Evolutionary conservation across 2,113 vertebrate species (phyloP).

Genomic region (Austrofundulus limnaeus): DNA sequence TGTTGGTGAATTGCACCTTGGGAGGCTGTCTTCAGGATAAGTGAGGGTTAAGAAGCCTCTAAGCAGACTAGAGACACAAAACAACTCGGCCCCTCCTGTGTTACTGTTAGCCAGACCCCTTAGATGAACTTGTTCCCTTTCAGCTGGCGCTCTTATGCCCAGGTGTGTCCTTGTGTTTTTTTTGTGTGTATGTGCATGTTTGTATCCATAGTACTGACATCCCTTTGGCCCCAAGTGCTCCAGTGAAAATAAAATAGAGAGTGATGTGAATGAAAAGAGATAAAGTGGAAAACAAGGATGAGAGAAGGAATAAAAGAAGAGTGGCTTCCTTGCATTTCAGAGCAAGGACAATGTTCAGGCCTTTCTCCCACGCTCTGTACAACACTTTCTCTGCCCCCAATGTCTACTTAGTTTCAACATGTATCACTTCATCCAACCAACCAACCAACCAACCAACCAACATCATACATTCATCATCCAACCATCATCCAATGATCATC

Average conservation of each 20-base stretch:
- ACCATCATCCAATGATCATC: neutral
- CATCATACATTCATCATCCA: slow-evolving; percentile 10
- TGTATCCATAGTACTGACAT: slow-evolving; percentile 65
- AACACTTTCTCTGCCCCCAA: slow-evolving; percentile 50
- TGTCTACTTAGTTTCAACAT: slow-evolving; percentile 57
- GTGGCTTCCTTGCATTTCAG: slow-evolving; percentile 79
- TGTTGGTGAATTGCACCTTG: slow-evolving; percentile 76
- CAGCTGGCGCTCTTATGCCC: slow-evolving; percentile 74
- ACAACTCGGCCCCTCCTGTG: slow-evolving; percentile 69
- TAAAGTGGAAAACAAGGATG: slow-evolving; percentile 78
- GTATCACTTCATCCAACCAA: slow-evolving; percentile 42
- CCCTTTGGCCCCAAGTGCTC: slow-evolving; percentile 76
- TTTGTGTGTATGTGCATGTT: slow-evolving; percentile 52
- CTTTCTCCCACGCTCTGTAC: slow-evolving; percentile 76
- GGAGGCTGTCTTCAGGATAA: slow-evolving; percentile 70
- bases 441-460: too few relatives aligned
- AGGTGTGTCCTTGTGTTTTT: slow-evolving; percentile 75
- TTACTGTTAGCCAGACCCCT: slow-evolving; percentile 74
- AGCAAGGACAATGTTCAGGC: slow-evolving; percentile 73
- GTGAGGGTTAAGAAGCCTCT: slow-evolving; percentile 65
- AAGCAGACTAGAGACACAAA: slow-evolving; percentile 69
- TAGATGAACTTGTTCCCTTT: slow-evolving; percentile 76
- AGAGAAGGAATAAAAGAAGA: slow-evolving; percentile 74
- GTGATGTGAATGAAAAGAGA: slow-evolving; percentile 73
- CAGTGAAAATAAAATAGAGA: slow-evolving; percentile 78